Evolutionary conservation across 2,113 vertebrate species (phyloP), one percentile per base, ranked within the genome.

Genomic region (Larimichthys crocea): DNA sequence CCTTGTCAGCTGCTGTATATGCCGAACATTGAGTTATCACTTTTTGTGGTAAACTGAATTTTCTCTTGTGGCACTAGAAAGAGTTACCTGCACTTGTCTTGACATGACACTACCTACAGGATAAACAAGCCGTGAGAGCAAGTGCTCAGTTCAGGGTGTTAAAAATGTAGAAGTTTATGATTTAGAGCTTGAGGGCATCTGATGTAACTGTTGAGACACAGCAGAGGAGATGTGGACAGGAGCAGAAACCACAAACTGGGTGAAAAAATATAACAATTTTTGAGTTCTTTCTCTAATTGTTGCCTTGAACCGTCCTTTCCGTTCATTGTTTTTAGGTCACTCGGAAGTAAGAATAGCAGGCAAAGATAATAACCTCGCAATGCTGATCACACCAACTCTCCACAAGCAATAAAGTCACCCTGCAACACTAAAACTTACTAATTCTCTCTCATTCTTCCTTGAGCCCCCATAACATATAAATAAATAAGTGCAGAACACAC

Each of bases 401-500:
- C 79, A 75, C 79, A 63, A 79, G 83, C 86, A 73, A 65, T 76
- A 84, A 83, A 83, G 89, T 93, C 92, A 91, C 79, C 85, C 77
- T 67, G 88, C 70, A 85, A 86, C 86, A 88, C 86, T 92, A 86
- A 89, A 90, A 89, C 87, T 84, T 88, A 88, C 91, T 91, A 90
- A 93, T 91, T 93, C 87, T 72, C 84, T 75, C 90, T 88, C 92
- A 91, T 93, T 93, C 92, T 92, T 94, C 88, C 88, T 80, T 81
- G 74, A 88, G 90, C 74, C 26, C 26, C 80, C 64, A 76, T 89
- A 82, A 89, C 77, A 93, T 89, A 93, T 93, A 92, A 94, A 95
- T 94, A 95, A 95, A 94, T 95, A 94, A 94, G 89, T 92, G 87
- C 85, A 88, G 90, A 90, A 92, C 92, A 90, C 89, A 93, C 93